Evolutionary conservation across 2,888 invertebrate genomes (phyloP).

Genomic region (Linnaemya vulpina): DNA sequence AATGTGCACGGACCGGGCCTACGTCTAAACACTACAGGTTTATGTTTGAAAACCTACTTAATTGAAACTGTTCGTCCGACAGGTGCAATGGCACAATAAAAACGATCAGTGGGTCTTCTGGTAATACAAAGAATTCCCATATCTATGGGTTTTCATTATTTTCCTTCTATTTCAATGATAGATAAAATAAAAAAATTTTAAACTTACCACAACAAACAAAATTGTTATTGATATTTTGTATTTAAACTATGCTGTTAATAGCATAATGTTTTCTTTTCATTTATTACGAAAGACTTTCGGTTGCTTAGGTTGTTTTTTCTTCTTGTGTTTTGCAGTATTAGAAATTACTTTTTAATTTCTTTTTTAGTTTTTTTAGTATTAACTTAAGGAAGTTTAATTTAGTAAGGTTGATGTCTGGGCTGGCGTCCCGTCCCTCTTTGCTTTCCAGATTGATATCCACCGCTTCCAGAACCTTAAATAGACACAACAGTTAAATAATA

Average conservation of each 20-base stretch:
- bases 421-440: slow-evolving; percentile 92
- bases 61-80: no score
- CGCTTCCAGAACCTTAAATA: slow-evolving; percentile 75
- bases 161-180: background rate
- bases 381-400: slow-evolving; percentile 77
- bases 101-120: no score
- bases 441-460: slow-evolving; percentile 90
- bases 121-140: background rate
- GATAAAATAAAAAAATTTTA: background rate
- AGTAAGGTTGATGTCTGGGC: slow-evolving; percentile 95
- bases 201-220: slow-evolving; percentile 74
- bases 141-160: slow-evolving; percentile 1
- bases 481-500: slow-evolving; percentile 53
- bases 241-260: slow-evolving; percentile 62
- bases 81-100: no score
- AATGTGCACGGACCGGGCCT: no score
- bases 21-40: no score
- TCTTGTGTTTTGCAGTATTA: slow-evolving; percentile 70
- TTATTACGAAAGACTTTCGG: slow-evolving; percentile 71
- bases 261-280: slow-evolving; percentile 64
- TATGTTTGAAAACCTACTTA: no score
- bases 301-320: slow-evolving; percentile 72
- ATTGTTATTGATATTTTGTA: slow-evolving; percentile 63
- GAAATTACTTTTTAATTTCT: slow-evolving; percentile 65
- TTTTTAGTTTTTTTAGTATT: slow-evolving; percentile 58